Percentiles rank a stretch among this genome's conserved stretches.
Conservation (phyloP, 2,888 invertebrate genomes). For the Peribatodes rhomboidaria region DNA sequence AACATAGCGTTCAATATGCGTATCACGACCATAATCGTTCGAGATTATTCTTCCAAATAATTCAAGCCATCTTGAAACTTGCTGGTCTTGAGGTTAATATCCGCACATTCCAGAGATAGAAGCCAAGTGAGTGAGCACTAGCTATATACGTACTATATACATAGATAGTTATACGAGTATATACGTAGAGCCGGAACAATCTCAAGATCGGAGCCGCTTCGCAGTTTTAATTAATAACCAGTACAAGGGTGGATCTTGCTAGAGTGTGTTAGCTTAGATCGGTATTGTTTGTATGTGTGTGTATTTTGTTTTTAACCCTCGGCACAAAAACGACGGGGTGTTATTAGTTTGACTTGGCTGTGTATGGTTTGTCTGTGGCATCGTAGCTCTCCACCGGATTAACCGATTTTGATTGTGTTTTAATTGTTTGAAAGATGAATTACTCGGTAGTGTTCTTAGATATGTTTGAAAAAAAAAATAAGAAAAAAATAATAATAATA, state of each 20-base stretch:
- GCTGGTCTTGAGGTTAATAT: conserved; percentile 61
- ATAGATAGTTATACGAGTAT: background rate
- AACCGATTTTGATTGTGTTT: no score
- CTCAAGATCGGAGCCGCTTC: conserved; percentile 58
- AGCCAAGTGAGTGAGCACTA: conserved; percentile 60
- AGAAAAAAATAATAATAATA: no score
- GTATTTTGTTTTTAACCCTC: background rate
- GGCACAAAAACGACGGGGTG: no score
- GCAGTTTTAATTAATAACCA: conserved; percentile 42
- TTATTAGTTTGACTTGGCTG: no score
- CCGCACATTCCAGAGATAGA: conserved; percentile 71
- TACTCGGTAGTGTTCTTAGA: no score
- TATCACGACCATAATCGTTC: background rate
- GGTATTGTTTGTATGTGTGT: background rate
- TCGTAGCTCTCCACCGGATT: no score
- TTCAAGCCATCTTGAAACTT: conserved; percentile 24
- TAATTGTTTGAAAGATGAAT: no score
- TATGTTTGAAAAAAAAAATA: no score
- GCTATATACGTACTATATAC: conserved; percentile 58
- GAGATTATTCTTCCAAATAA: conserved; percentile 8
- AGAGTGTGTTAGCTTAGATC: conserved; percentile 7
- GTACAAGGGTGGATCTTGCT: conserved; percentile 31
- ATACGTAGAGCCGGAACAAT: conserved; percentile 63
- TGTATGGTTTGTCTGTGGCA: no score
- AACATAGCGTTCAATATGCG: background rate